Evolutionary conservation across 2,113 vertebrate species (phyloP).

Genomic region (Oreotragus oreotragus): DNA sequence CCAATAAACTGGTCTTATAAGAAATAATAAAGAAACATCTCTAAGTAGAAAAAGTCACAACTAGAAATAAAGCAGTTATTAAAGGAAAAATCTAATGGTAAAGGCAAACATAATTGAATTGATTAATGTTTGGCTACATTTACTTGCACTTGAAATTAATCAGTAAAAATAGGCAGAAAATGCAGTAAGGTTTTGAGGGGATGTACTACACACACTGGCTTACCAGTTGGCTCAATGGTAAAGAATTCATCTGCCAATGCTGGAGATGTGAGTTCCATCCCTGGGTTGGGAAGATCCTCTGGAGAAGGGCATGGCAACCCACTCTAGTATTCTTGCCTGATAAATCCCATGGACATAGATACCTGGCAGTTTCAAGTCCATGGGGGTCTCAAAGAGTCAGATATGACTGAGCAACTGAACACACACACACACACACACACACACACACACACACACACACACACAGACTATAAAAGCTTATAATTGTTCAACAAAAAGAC

Average conservation of each 20-base stretch:
- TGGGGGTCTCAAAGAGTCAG: background rate
- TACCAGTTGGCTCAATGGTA: background rate
- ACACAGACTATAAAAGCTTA: background rate
- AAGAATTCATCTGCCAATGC: background rate
- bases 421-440: background rate
- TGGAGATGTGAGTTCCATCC: background rate
- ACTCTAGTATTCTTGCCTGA: background rate
- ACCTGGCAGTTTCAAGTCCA: background rate
- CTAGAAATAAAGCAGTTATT: background rate
- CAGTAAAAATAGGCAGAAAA: background rate
- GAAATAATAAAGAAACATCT: background rate
- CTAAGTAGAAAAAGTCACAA: background rate
- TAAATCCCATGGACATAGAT: background rate
- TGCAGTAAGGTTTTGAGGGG: background rate
- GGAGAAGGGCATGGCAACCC: background rate
- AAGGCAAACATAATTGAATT: background rate
- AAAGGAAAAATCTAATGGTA: background rate
- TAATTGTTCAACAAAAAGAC: background rate
- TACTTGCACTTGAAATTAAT: background rate
- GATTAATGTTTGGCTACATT: background rate
- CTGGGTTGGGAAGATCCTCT: background rate
- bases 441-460: background rate
- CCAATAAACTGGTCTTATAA: background rate
- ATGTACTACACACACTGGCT: background rate
- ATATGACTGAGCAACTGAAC: background rate